phyloP scores from a whole-genome alignment of 2,797 vertebrate genomes.

The Chelonia mydas region DNA sequence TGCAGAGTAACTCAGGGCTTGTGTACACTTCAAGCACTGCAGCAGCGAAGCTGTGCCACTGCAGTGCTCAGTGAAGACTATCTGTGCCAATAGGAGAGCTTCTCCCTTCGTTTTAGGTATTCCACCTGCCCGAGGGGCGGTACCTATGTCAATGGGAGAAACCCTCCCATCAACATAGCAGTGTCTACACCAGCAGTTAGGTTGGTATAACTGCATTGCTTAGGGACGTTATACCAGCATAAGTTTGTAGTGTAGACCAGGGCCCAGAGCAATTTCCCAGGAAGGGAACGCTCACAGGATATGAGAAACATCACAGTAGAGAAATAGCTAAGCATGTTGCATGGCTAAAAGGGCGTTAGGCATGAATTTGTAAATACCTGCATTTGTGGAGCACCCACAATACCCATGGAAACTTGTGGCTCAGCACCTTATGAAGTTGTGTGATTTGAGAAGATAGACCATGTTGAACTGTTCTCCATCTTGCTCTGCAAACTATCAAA shows the following conservation, averaged over 20 bases:
- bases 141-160: rapidly evolving
- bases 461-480: slow-evolving; percentile 25
- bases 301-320: not conserved
- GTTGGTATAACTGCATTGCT: not conserved
- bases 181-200: not conserved
- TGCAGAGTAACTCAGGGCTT: not conserved
- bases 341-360: slow-evolving; percentile 12
- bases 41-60: too few species aligned
- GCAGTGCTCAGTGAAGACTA: too few species aligned
- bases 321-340: not conserved
- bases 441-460: slow-evolving; percentile 25
- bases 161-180: not conserved
- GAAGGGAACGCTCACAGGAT: not conserved
- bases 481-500: slow-evolving; percentile 47
- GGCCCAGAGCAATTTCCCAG: not conserved
- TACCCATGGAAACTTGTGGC: rapidly evolving
- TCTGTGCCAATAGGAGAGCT: too few species aligned
- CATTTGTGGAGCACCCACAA: not conserved
- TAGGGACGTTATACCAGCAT: not conserved
- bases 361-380: slow-evolving; percentile 16
- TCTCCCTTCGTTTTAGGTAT: too few species aligned
- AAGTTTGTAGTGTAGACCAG: not conserved
- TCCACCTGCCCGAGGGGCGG: not conserved
- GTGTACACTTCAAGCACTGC: too few species aligned
- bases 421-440: not conserved